Percentiles rank a stretch among this genome's conserved stretches.
These are phyloP conservation scores for Pseudochirops cupreus DNA, from an alignment of 2,797 vertebrate genomes.

Conservation along the genomic window DNA sequence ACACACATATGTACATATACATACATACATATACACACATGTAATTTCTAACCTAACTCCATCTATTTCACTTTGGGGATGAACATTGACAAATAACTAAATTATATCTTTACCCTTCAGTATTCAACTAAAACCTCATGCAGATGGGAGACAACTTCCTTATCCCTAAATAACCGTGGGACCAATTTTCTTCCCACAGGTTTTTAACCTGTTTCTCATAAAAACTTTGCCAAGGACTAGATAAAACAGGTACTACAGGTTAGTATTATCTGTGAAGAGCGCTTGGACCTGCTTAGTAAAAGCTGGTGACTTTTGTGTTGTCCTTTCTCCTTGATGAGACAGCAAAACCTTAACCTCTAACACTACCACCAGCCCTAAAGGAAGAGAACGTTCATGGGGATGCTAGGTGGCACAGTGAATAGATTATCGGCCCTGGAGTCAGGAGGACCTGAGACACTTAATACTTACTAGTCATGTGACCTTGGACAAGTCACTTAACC, in stretches of 20 bases:
- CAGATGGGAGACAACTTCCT: background rate
- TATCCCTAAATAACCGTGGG: background rate
- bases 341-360: background rate
- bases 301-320: background rate
- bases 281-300: background rate
- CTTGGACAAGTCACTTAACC: too few relatives aligned
- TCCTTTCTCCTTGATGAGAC: background rate
- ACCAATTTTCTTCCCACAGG: background rate
- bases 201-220: conserved; percentile 20
- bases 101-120: background rate
- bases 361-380: background rate
- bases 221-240: conserved; percentile 3
- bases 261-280: conserved; percentile 7
- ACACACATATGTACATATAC: background rate
- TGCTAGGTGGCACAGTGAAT: too few relatives aligned
- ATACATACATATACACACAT: background rate
- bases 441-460: too few relatives aligned
- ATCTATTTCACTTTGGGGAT: background rate
- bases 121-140: background rate
- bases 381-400: background rate
- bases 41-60: background rate
- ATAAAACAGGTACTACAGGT: conserved; percentile 27
- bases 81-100: background rate
- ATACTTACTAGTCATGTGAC: too few relatives aligned
- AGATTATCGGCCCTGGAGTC: too few relatives aligned